A percentile compares a stretch with the other conserved stretches of the same genome.
phyloP scores from a whole-genome alignment of 2,797 vertebrate genomes.

The Labeo calbasu region DNA sequence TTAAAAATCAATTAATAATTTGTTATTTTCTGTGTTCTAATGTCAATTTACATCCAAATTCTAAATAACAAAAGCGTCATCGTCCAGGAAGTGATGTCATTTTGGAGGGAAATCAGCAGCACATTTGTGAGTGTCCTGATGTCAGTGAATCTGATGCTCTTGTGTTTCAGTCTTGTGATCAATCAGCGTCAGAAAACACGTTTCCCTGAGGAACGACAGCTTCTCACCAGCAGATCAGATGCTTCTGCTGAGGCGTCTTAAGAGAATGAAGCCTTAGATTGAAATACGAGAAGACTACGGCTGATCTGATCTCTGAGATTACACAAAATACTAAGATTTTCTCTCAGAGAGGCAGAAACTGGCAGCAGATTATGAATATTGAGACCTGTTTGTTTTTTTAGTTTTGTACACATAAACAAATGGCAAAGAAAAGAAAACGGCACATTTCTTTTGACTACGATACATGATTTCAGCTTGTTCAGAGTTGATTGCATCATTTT shows the following conservation, averaged over 20 bases:
- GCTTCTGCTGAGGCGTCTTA: not conserved
- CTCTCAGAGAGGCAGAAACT: not conserved
- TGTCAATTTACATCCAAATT: not conserved
- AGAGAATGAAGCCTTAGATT: not conserved
- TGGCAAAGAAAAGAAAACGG: not conserved
- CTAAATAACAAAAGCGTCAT: not conserved
- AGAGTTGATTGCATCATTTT: not conserved
- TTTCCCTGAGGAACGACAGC: not conserved
- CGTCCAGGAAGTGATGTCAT: not conserved
- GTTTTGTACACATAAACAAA: not conserved
- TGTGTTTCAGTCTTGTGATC: not conserved
- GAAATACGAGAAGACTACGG: not conserved
- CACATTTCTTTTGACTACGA: not conserved
- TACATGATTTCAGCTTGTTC: not conserved
- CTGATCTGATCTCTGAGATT: not conserved
- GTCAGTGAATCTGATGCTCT: not conserved
- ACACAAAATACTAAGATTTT: not conserved
- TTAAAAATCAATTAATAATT: no score
- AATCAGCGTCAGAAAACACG: not conserved
- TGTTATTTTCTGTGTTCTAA: not conserved
- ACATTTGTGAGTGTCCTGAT: not conserved
- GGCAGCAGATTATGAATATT: not conserved
- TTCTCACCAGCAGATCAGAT: not conserved
- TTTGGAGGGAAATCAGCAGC: not conserved
- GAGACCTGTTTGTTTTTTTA: not conserved